Percentiles rank a stretch among this genome's conserved stretches.
Evolutionary conservation across 2,113 vertebrate species (phyloP).

Genomic region (Holacanthus passer): DNA sequence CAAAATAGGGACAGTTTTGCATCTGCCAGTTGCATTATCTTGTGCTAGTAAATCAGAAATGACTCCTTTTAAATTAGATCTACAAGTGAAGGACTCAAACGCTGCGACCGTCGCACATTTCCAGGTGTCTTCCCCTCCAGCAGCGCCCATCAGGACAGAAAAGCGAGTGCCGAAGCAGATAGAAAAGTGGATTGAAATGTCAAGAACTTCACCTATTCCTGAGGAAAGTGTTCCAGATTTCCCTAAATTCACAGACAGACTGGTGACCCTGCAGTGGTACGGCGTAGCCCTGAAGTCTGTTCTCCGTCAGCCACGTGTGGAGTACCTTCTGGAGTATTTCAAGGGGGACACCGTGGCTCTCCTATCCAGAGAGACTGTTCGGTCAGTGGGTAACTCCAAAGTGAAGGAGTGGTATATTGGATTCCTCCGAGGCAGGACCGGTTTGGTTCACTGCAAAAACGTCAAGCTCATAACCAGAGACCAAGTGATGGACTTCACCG

Average conservation of each 20-base stretch:
- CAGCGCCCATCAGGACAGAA: slow-evolving; percentile 87
- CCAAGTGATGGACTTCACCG: slow-evolving; percentile 90
- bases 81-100: slow-evolving; percentile 84
- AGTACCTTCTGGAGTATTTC: slow-evolving; percentile 96
- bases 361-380: slow-evolving; percentile 91
- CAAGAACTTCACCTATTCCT: slow-evolving; percentile 78
- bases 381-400: slow-evolving; percentile 93
- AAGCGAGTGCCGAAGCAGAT: slow-evolving; percentile 72
- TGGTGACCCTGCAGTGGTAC: slow-evolving; percentile 86
- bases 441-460: slow-evolving; percentile 95
- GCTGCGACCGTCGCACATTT: slow-evolving; percentile 82
- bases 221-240: slow-evolving; percentile 82
- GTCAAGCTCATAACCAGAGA: slow-evolving; percentile 92
- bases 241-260: slow-evolving; percentile 87
- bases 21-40: slow-evolving; percentile 84
- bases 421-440: slow-evolving; percentile 90
- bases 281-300: slow-evolving; percentile 93
- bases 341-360: slow-evolving; percentile 96
- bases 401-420: slow-evolving; percentile 97
- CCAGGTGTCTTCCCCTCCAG: slow-evolving; percentile 86
- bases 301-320: slow-evolving; percentile 90
- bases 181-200: slow-evolving; percentile 81
- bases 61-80: slow-evolving; percentile 86
- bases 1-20: slow-evolving; percentile 87
- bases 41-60: slow-evolving; percentile 82